A percentile compares a stretch with the other conserved stretches of the same genome.
These are phyloP conservation scores for Gadus chalcogrammus DNA, from an alignment of 2,113 vertebrate genomes.

Conservation along the genomic window DNA sequence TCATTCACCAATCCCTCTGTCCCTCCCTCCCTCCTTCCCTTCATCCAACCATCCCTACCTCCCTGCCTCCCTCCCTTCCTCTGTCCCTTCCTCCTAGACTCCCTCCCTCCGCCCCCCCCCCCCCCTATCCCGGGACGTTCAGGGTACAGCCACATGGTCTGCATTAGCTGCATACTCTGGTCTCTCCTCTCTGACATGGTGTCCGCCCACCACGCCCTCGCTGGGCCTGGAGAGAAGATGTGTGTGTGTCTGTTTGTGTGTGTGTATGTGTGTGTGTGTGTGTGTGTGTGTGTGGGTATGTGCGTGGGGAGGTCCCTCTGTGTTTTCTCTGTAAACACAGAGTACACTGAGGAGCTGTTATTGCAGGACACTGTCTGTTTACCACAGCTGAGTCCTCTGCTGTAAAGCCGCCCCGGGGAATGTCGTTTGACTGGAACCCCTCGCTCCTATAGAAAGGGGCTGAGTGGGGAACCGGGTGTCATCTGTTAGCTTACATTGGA, in stretches of 20 bases:
- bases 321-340: slow-evolving; percentile 72
- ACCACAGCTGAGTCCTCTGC: slow-evolving; percentile 31
- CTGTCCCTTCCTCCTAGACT: too few species aligned
- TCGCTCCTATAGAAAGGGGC: slow-evolving; percentile 9
- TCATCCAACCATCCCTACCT: too few species aligned
- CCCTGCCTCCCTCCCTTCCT: too few species aligned
- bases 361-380: slow-evolving; percentile 52
- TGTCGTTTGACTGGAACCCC: slow-evolving; percentile 56
- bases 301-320: slow-evolving; percentile 1
- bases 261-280: slow-evolving; percentile 45
- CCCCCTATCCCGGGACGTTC: slow-evolving; percentile 41
- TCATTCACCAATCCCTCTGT: too few species aligned
- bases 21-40: too few species aligned
- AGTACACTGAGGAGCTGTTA: slow-evolving; percentile 59
- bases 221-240: slow-evolving; percentile 15
- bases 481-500: neutral
- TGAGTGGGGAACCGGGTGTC: neutral
- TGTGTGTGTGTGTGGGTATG: neutral
- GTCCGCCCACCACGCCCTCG: slow-evolving; percentile 34
- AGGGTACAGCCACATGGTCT: slow-evolving; percentile 67
- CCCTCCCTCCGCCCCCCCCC: neutral
- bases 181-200: slow-evolving; percentile 14
- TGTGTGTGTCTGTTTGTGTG: too few species aligned
- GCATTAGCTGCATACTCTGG: slow-evolving; percentile 46
- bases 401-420: slow-evolving; percentile 57